These are phyloP conservation scores for Scaeva pyrastri DNA, from an alignment of 2,888 invertebrate species.

Conservation along the genomic window DNA sequence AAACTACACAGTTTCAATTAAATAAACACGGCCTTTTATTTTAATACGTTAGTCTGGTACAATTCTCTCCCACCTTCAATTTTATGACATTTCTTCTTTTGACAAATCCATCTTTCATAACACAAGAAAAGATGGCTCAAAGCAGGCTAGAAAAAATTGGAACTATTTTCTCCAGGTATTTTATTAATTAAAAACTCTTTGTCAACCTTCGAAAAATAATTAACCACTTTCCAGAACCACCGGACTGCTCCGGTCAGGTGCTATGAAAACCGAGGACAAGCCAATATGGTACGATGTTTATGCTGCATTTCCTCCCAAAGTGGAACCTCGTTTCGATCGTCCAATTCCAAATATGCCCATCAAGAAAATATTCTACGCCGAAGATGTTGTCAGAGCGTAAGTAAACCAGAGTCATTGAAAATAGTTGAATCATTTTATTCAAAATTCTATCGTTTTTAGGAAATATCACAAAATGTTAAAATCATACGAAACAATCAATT, in stretches of 20 bases:
- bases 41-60: constrained; percentile 10
- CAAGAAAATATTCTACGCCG: constrained; percentile 91
- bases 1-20: background rate
- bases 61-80: constrained; percentile 9
- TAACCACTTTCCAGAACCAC: constrained; percentile 85
- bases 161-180: constrained; percentile 89
- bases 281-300: constrained; percentile 98
- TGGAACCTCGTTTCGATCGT: constrained; percentile 91
- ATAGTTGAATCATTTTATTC: background rate
- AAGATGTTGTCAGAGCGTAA: constrained; percentile 94
- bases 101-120: constrained; percentile 55
- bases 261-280: constrained; percentile 91
- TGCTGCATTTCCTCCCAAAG: constrained; percentile 94
- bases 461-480: constrained; percentile 87
- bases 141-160: constrained; percentile 90
- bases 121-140: constrained; percentile 86
- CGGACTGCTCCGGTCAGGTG: constrained; percentile 92
- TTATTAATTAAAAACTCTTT: constrained; percentile 49
- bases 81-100: background rate
- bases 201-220: background rate
- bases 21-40: background rate
- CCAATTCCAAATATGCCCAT: constrained; percentile 87
- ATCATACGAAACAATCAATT: constrained; percentile 85
- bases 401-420: constrained; percentile 34
- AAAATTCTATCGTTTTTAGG: constrained; percentile 84